Evolutionary conservation across 2,113 vertebrate species (phyloP).

Genomic region (Triplophysa siluroides): DNA sequence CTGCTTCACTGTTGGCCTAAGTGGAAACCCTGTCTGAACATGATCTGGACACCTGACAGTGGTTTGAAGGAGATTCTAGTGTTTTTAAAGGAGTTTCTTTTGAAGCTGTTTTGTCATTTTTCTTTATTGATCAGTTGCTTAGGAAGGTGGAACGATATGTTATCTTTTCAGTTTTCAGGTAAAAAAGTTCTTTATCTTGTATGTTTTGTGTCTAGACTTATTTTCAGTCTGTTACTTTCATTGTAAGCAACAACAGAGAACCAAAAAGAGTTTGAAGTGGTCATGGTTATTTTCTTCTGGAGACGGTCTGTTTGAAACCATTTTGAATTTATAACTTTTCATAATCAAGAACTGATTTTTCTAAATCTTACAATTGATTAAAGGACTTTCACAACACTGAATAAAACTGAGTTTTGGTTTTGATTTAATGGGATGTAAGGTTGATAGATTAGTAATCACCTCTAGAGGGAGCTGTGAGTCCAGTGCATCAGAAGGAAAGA

Average conservation of each 20-base stretch:
- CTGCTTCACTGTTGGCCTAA: constrained; percentile 23
- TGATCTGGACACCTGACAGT: not conserved
- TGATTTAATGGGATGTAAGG: not conserved
- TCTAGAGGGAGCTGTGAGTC: constrained; percentile 17
- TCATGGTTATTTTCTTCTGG: not conserved
- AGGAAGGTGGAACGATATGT: not conserved
- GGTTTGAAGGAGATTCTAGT: constrained; percentile 38
- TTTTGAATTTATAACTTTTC: constrained; percentile 88
- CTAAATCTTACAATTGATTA: constrained; percentile 76
- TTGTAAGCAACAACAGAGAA: constrained; percentile 12
- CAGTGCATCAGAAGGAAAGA: not conserved
- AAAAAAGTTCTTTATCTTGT: constrained; percentile 38
- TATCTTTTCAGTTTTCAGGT: constrained; percentile 37
- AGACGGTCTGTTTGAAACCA: constrained; percentile 72
- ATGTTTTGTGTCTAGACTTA: constrained; percentile 22
- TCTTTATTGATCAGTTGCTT: not conserved
- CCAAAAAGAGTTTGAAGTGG: not conserved
- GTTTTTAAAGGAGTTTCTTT: constrained; percentile 19
- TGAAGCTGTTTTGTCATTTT: not conserved
- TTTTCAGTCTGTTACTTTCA: constrained; percentile 70
- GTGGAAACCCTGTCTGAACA: constrained; percentile 16
- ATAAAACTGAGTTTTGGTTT: constrained; percentile 8
- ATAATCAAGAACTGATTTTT: constrained; percentile 88
- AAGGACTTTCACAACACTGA: constrained; percentile 31
- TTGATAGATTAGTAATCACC: not conserved